Percentiles rank a stretch among this genome's conserved stretches.
Evolutionary conservation across 1,140 invertebrate species (phyloP).

Genomic region (Popillia japonica): DNA sequence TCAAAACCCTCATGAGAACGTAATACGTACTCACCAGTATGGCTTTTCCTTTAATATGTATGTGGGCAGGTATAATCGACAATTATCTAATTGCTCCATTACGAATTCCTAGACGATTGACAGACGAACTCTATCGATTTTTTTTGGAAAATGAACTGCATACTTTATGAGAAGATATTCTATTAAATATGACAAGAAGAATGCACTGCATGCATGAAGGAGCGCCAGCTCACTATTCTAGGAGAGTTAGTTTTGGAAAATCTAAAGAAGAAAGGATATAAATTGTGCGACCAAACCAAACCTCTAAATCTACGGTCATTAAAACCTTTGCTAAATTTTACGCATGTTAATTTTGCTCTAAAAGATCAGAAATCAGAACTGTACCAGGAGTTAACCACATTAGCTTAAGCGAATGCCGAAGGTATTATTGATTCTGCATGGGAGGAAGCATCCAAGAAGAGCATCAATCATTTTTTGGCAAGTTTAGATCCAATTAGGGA

Average conservation of each 20-base stretch:
- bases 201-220: too few relatives aligned
- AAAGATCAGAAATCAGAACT: conserved; percentile 6
- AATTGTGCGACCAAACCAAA: background rate
- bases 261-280: conserved; percentile 27
- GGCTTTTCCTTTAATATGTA: too few relatives aligned
- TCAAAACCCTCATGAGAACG: too few relatives aligned
- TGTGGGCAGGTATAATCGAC: too few relatives aligned
- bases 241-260: conserved; percentile 36
- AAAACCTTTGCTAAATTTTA: conserved; percentile 33
- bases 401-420: background rate
- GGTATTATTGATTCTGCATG: background rate
- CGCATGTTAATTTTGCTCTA: conserved; percentile 30
- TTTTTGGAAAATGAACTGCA: too few relatives aligned
- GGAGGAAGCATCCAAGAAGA: background rate
- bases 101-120: too few relatives aligned
- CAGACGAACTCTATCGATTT: too few relatives aligned
- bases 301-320: background rate
- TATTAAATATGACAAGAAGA: too few relatives aligned
- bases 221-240: too few relatives aligned
- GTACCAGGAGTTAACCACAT: background rate
- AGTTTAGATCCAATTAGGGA: background rate
- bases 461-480: background rate
- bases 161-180: too few relatives aligned
- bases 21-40: too few relatives aligned
- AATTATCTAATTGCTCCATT: too few relatives aligned